phyloP scores from a whole-genome alignment of 2,888 invertebrate genomes.

The Chrysolina haemoptera region DNA sequence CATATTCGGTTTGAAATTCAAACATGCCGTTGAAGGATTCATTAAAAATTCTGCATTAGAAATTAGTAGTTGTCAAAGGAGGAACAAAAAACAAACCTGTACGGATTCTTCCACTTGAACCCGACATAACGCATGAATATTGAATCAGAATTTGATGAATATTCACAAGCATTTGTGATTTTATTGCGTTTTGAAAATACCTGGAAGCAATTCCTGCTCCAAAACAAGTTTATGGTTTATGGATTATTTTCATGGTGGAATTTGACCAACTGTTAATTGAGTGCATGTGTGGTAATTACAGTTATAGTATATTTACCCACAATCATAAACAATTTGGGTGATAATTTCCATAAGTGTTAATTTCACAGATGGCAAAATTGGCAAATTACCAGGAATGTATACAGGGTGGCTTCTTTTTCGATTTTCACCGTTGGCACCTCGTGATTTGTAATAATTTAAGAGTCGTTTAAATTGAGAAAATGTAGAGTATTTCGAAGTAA shows the following conservation, averaged over 20 bases:
- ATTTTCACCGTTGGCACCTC: too few relatives aligned
- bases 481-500: too few relatives aligned
- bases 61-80: background rate
- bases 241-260: background rate
- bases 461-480: too few relatives aligned
- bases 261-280: background rate
- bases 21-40: background rate
- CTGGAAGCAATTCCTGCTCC: background rate
- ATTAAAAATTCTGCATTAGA: background rate
- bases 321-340: conserved; percentile 3
- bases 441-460: too few relatives aligned
- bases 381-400: too few relatives aligned
- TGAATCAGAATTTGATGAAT: background rate
- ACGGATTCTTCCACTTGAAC: background rate
- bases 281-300: conserved; percentile 17
- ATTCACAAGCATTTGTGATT: background rate
- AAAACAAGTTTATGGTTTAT: conserved; percentile 10
- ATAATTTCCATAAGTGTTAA: background rate
- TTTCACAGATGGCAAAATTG: background rate
- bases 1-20: background rate
- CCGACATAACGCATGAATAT: background rate
- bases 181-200: background rate
- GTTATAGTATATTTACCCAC: conserved; percentile 7
- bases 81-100: background rate
- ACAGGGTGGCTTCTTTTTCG: too few relatives aligned